Base-by-base conservation (phyloP, 2,797 vertebrate species). In the Tokudaia tokunoshimensis region DNA sequence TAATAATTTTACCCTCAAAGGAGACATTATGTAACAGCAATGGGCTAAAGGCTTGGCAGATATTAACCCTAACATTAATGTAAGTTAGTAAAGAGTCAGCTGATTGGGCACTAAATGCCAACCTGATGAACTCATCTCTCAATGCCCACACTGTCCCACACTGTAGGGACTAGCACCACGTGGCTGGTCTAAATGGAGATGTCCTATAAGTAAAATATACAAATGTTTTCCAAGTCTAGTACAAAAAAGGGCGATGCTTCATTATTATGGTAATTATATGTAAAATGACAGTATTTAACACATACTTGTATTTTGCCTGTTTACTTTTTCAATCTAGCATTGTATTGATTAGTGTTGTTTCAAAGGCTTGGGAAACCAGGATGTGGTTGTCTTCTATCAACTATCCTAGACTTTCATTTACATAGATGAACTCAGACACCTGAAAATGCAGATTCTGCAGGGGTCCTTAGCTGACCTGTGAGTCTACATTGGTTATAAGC, bases 1-100 rank as follows among this genome's bases (percentile, higher is more conserved):
- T 37, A 83, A 83, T 41, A 88, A 72, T 86, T 84, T 84, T 59
- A 57, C 75, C 92, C 90, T 94, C 92, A 87, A 81, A 89, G 20
- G 61, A 90, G 90, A 95, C 22, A 34, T 76, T 52, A 57, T 14
- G 9, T 59, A 80, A 89, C 82, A 82, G 44, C 79, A 74, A 20
- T 47, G 44, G 50, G 55, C 50, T 78, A 74, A 91, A 63, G 55
- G 22, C 52, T 91, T 82, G 24, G n/a, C 89, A 85, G 17, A 37
- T 5, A 83, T 70, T 41, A 92, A 22, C 37, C 9, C 3, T 57
- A 63, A 78, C 0, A 1, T 88, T 59, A 88, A 84, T 3, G 3
- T 17, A 50, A 81, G 15, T 29, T 92, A 89, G 76, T 65, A 75
- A 26, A 9, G 31, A 94, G 82, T 76, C 2, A 5, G 87, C 83